Conservation (phyloP, 2,888 invertebrate species). For the Agrotis segetum region DNA sequence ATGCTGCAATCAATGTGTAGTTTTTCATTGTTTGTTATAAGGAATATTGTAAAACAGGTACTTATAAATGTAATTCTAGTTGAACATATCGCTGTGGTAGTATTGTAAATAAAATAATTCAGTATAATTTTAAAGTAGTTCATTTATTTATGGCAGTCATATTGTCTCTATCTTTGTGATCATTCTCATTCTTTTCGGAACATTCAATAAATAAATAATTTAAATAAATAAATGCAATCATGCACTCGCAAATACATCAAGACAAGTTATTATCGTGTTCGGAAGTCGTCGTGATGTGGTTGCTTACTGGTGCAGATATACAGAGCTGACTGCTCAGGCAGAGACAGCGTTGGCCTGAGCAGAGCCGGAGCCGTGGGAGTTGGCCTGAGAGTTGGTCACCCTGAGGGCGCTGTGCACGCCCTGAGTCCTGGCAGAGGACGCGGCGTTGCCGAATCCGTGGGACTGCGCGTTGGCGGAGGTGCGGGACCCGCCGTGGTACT, state of each 20-base stretch:
- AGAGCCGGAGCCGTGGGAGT: conserved; percentile 75
- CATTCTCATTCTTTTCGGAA: conserved; percentile 44
- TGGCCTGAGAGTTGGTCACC: conserved; percentile 78
- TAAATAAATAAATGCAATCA: conserved; percentile 64
- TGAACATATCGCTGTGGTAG: neutral
- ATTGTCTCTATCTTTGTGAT: neutral
- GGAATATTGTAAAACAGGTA: neutral
- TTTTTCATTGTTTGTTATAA: neutral
- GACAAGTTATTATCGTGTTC: conserved; percentile 80
- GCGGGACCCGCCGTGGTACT: conserved; percentile 76
- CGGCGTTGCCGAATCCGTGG: conserved; percentile 76
- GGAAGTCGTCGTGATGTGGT: conserved; percentile 86
- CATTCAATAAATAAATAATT: conserved; percentile 60
- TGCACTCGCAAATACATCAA: conserved; percentile 83
- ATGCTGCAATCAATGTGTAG: neutral
- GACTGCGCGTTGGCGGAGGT: conserved; percentile 78
- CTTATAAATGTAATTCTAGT: too few relatives aligned
- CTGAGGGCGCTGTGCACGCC: conserved; percentile 76
- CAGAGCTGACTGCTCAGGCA: conserved; percentile 64
- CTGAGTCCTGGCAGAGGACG: conserved; percentile 77
- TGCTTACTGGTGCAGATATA: conserved; percentile 68
- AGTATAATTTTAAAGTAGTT: conserved; percentile 35
- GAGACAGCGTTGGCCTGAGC: conserved; percentile 80
- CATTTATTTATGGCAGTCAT: conserved; percentile 56
- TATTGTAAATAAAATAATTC: conserved; percentile 51